Evolutionary conservation across 2,797 vertebrate species (phyloP).

Genomic region (Lateolabrax maculatus): DNA sequence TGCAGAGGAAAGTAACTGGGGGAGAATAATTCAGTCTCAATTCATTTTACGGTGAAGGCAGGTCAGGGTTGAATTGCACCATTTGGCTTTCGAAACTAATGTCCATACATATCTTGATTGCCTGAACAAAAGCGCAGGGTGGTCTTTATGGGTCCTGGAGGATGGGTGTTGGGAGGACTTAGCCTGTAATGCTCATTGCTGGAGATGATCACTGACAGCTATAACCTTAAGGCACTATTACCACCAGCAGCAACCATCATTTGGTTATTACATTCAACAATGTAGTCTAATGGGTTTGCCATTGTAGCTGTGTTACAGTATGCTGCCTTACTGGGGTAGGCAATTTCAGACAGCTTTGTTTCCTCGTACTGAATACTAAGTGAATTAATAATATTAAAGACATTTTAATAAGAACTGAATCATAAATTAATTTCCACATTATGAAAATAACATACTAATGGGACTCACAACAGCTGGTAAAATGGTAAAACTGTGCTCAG

Average conservation of each 20-base stretch:
- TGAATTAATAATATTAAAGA: slow-evolving; percentile 37
- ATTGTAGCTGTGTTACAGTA: slow-evolving; percentile 58
- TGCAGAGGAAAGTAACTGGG: slow-evolving; percentile 79
- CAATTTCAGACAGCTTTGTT: slow-evolving; percentile 57
- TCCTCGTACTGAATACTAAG: slow-evolving; percentile 8
- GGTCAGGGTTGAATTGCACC: slow-evolving; percentile 86
- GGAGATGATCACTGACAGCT: slow-evolving; percentile 86
- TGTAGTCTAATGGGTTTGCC: slow-evolving; percentile 78
- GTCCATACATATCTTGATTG: slow-evolving; percentile 86
- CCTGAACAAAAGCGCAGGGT: slow-evolving; percentile 85
- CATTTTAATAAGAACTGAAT: slow-evolving; percentile 25
- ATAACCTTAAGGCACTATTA: slow-evolving; percentile 85
- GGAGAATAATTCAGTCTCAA: slow-evolving; percentile 82
- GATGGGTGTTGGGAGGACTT: slow-evolving; percentile 73
- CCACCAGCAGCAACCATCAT: slow-evolving; percentile 83
- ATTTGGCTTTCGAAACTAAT: slow-evolving; percentile 87
- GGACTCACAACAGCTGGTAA: slow-evolving; percentile 8
- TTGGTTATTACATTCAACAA: slow-evolving; percentile 84
- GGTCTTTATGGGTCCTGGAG: slow-evolving; percentile 83
- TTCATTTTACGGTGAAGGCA: slow-evolving; percentile 83
- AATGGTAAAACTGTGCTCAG: not conserved
- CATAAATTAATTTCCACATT: slow-evolving; percentile 8
- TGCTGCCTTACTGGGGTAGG: slow-evolving; percentile 40
- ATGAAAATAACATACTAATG: slow-evolving; percentile 11
- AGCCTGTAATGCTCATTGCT: slow-evolving; percentile 82